Evolutionary conservation across 2,113 vertebrate genomes (phyloP).

Genomic region (Morone chrysops): DNA sequence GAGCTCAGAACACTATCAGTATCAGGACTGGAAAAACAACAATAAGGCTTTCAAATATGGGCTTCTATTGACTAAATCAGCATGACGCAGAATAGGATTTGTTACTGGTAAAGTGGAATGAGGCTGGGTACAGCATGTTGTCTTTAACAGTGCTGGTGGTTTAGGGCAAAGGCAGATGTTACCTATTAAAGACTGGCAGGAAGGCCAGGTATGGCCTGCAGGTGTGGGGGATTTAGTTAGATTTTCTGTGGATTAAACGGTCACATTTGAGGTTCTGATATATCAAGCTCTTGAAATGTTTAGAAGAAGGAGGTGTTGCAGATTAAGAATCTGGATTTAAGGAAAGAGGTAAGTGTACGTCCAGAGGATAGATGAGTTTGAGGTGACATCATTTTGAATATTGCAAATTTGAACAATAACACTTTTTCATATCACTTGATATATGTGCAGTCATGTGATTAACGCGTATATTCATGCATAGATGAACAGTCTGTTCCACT

Average conservation of each 20-base stretch:
- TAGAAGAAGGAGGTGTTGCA: background rate
- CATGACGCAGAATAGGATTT: background rate
- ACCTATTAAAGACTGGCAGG: constrained; percentile 22
- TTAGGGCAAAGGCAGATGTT: constrained; percentile 24
- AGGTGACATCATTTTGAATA: background rate
- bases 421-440: background rate
- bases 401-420: background rate
- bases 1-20: constrained; percentile 16
- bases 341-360: background rate
- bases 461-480: background rate
- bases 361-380: background rate
- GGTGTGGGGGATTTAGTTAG: constrained; percentile 2
- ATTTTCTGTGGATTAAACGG: constrained; percentile 36
- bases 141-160: constrained; percentile 21
- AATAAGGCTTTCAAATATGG: background rate
- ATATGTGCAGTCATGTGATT: background rate
- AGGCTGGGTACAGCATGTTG: constrained; percentile 6
- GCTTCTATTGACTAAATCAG: background rate
- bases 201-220: constrained; percentile 29
- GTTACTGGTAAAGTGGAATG: background rate
- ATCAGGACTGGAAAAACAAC: constrained; percentile 15
- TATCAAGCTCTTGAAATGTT: constrained; percentile 1
- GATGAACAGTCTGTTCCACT: background rate
- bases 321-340: background rate
- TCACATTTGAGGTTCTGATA: constrained; percentile 19